Evolutionary conservation across 2,888 invertebrate genomes (phyloP), one percentile per base, ranked within the genome.

Genomic region (Apodemia hepburni): DNA sequence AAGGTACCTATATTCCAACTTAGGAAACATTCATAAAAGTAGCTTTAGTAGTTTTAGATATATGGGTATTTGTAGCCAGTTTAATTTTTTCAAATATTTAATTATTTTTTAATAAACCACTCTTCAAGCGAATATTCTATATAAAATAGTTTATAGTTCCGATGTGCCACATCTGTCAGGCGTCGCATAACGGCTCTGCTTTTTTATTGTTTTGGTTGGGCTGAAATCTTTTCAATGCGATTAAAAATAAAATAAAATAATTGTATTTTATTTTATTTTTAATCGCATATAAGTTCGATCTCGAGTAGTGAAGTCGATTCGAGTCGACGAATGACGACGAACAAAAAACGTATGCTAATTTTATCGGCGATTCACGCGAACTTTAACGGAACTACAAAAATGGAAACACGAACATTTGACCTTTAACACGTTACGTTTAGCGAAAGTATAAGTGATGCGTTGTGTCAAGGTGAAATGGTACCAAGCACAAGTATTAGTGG

Each of bases 391-490:
- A 47, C 17, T 47, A 17, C 8, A 47, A 8, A 47, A 47, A 47
- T 47, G 47, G 47, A 47, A 47, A 38, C 11, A 47, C 2, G 47
- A 17, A n/a, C 47, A 5, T 47, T 47, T 47, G 47, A 47, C 47
- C 17, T 17, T 47, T 17, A 47, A 17, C n/a, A 6, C 17, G 7
- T n/a, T 47, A 47, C 47, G 47, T 47, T 47, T 17, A 17, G 17
- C 47, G 8, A 47, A 47, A 8, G 47, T 17, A 47, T 47, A 47
- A 47, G 47, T n/a, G n/a, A 42, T 42, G 42, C 42, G 42, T 47
- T 47, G n/a, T 47, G 47, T 47, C 47, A 47, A 47, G 47, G 47
- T 47, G 8, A 47, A 47, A 17, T 47, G 11, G n/a, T n/a, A 45
- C n/a, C 45, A 45, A 45, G 1, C 45, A 45, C 15, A 33, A 33